phyloP scores from a whole-genome alignment of 30 jellyfish, hydroid and myxozoan species.

The Nemopilema nomurai region DNA sequence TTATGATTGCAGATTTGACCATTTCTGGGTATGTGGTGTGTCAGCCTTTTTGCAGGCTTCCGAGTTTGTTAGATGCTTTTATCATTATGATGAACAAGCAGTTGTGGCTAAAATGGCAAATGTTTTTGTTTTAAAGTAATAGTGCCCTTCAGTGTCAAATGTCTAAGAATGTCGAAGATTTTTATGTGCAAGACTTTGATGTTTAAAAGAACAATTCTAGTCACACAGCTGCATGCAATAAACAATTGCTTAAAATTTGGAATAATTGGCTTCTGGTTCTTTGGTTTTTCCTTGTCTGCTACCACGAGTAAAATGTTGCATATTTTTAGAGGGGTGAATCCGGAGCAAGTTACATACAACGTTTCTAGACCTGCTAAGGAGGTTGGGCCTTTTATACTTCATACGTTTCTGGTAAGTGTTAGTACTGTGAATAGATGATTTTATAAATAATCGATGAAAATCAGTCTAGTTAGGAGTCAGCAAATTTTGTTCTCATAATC shows the following conservation, averaged over 20 bases:
- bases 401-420: slow-evolving; percentile 68
- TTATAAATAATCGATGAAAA: too few relatives aligned
- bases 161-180: too few relatives aligned
- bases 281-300: background rate
- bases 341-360: slow-evolving; percentile 74
- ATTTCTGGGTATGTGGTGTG: slow-evolving; percentile 57
- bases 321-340: slow-evolving; percentile 54
- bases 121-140: too few relatives aligned
- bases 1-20: slow-evolving; percentile 55
- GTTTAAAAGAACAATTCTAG: too few relatives aligned
- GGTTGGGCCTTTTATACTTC: slow-evolving; percentile 68
- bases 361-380: background rate
- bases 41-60: too few relatives aligned
- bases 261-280: background rate
- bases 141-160: too few relatives aligned
- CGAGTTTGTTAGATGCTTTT: too few relatives aligned
- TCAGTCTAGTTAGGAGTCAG: too few relatives aligned
- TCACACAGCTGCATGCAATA: background rate
- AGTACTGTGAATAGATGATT: background rate
- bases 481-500: too few relatives aligned
- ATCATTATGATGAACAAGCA: too few relatives aligned
- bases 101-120: too few relatives aligned
- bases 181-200: too few relatives aligned
- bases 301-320: background rate
- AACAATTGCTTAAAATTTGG: background rate